These are phyloP conservation scores for Melanargia galathea DNA, from an alignment of 2,888 invertebrate species.

Conservation along the genomic window DNA sequence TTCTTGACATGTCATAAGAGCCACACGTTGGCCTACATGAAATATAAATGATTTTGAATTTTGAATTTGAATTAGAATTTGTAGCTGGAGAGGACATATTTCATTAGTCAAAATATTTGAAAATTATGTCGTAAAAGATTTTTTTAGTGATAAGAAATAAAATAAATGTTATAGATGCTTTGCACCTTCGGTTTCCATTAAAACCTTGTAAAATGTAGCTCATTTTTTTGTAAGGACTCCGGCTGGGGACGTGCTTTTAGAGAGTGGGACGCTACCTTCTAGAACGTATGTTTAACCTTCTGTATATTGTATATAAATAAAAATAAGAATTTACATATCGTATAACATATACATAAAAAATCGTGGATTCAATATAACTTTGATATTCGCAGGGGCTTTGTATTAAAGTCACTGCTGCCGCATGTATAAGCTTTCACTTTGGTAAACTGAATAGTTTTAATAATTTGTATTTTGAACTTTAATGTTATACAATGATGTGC, in stretches of 20 bases:
- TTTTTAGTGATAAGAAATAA: neutral
- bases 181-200: neutral
- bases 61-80: neutral
- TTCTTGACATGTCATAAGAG: too few relatives aligned
- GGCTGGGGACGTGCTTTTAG: slow-evolving; percentile 78
- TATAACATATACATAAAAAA: neutral
- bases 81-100: neutral
- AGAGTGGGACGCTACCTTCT: slow-evolving; percentile 62
- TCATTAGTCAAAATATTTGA: neutral
- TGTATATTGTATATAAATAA: slow-evolving; percentile 3
- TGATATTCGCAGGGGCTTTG: neutral
- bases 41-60: too few relatives aligned
- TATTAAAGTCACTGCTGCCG: neutral
- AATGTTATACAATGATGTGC: neutral
- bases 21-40: too few relatives aligned
- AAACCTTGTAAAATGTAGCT: slow-evolving; percentile 49
- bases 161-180: neutral
- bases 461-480: neutral
- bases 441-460: too few relatives aligned
- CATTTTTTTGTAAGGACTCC: slow-evolving; percentile 69
- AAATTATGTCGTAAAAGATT: too few relatives aligned
- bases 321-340: slow-evolving; percentile 1
- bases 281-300: slow-evolving; percentile 62
- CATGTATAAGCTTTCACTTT: neutral
- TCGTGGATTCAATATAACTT: neutral